phyloP scores from a whole-genome alignment of 2,113 vertebrate genomes.

The Hippopotamus amphibius region DNA sequence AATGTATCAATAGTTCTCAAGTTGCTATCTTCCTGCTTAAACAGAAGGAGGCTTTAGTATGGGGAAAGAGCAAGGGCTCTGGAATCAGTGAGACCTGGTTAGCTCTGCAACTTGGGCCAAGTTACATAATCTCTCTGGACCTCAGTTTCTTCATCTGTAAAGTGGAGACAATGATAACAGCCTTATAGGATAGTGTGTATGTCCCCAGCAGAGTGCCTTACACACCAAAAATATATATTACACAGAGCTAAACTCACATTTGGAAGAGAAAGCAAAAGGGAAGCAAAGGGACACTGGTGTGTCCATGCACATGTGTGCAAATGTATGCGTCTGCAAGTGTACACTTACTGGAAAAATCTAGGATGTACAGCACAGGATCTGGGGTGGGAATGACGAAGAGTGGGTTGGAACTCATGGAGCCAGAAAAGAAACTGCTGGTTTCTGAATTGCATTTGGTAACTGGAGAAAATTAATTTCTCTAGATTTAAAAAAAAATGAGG shows the following conservation, averaged over 20 bases:
- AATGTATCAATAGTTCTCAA: not conserved
- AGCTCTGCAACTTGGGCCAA: not conserved
- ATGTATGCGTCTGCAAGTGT: not conserved
- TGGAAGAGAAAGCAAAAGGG: not conserved
- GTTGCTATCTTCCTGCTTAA: not conserved
- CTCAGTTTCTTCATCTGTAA: not conserved
- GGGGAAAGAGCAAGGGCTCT: not conserved
- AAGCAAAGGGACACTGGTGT: not conserved
- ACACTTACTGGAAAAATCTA: not conserved
- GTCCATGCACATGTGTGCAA: not conserved
- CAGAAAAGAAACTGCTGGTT: not conserved
- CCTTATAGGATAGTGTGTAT: not conserved
- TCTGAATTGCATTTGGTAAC: not conserved
- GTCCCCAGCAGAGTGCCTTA: not conserved
- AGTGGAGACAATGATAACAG: not conserved
- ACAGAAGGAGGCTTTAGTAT: not conserved
- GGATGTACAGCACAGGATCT: not conserved
- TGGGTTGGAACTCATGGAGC: not conserved
- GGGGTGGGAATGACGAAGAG: not conserved
- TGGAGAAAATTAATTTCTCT: slow-evolving; percentile 13
- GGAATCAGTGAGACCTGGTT: not conserved
- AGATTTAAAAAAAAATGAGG: not conserved
- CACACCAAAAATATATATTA: not conserved
- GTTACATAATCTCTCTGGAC: not conserved
- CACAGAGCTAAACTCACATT: not conserved